Conservation (phyloP, 2,113 vertebrate species). For the Eurystomus gularis region DNA sequence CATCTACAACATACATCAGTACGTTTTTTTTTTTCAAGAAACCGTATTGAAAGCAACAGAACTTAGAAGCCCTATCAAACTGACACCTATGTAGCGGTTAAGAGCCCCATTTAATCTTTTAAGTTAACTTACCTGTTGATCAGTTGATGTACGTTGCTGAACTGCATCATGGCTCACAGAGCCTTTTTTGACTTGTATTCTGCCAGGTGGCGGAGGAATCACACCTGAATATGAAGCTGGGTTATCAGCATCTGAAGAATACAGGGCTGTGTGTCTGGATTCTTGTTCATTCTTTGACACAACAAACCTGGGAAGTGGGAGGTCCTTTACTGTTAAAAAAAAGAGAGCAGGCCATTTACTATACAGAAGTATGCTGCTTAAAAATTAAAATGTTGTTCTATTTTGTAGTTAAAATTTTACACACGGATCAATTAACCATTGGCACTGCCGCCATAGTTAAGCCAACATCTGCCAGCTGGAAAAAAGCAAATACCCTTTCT, state of each 20-base stretch:
- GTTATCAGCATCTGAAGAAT: constrained; percentile 89
- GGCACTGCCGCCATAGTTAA: neutral
- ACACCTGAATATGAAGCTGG: constrained; percentile 89
- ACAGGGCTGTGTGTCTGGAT: constrained; percentile 83
- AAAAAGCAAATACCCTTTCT: neutral
- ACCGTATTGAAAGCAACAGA: neutral
- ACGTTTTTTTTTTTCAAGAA: neutral
- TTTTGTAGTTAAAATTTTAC: neutral
- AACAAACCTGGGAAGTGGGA: constrained; percentile 91
- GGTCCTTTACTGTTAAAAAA: constrained; percentile 87
- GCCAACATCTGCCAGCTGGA: neutral
- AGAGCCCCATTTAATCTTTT: neutral
- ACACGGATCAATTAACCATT: too few species aligned
- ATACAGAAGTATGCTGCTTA: neutral
- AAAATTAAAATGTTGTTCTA: neutral
- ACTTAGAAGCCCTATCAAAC: neutral
- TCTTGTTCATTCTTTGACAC: constrained; percentile 94
- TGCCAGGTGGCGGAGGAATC: constrained; percentile 91
- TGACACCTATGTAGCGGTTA: neutral
- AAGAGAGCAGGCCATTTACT: neutral
- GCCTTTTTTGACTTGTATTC: constrained; percentile 90
- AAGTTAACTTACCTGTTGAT: constrained; percentile 83
- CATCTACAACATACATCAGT: neutral
- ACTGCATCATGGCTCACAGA: constrained; percentile 88
- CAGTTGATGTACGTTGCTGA: constrained; percentile 83